phyloP scores from a whole-genome alignment of 2,113 vertebrate species.

The Salminus brasiliensis region DNA sequence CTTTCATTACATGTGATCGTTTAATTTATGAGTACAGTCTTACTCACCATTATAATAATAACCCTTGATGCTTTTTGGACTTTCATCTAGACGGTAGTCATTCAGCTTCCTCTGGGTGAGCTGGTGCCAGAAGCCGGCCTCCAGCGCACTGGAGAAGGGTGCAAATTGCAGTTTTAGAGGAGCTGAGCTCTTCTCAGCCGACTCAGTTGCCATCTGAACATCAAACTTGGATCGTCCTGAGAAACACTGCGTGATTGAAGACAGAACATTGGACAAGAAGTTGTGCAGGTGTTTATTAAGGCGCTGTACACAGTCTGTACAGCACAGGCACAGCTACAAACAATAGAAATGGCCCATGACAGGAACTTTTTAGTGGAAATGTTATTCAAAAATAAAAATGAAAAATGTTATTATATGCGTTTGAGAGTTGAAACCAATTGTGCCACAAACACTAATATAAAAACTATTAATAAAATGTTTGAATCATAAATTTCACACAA shows the following conservation, averaged over 20 bases:
- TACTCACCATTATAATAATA: constrained; percentile 93
- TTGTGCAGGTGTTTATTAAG: no score
- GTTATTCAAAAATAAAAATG: no score
- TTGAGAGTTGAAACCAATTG: no score
- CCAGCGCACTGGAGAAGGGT: constrained; percentile 92
- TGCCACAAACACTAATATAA: no score
- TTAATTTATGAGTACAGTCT: background rate
- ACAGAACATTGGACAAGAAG: background rate
- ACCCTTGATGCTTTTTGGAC: constrained; percentile 87
- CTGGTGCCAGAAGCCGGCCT: constrained; percentile 97
- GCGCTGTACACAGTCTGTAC: no score
- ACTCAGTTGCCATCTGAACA: constrained; percentile 71
- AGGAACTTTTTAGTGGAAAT: no score
- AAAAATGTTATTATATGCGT: no score
- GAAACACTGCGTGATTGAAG: background rate
- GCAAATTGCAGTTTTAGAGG: constrained; percentile 87
- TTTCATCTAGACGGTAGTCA: constrained; percentile 91
- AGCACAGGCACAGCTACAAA: no score
- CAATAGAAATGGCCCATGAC: no score
- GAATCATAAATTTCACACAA: no score
- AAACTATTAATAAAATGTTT: no score
- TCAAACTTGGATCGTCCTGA: background rate
- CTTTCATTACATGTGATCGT: background rate
- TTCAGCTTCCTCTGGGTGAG: constrained; percentile 95
- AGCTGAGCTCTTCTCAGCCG: constrained; percentile 35